phyloP scores from a whole-genome alignment of 1,140 invertebrate species.

The Procambarus clarkii region DNA sequence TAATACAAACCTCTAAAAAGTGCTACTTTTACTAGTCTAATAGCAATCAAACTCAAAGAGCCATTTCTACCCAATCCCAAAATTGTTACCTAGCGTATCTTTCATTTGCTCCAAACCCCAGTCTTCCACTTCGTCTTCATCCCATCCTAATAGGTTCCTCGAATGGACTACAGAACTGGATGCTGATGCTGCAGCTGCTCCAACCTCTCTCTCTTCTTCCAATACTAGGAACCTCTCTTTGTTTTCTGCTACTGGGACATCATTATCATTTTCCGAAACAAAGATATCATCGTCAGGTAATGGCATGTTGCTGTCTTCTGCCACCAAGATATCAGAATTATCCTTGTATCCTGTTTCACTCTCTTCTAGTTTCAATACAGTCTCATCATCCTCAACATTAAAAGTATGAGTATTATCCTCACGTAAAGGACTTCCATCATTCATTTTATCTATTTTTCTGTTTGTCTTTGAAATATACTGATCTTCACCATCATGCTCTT shows the following conservation, averaged over 20 bases:
- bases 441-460: conserved; percentile 4
- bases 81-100: conserved; percentile 56
- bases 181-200: conserved; percentile 14
- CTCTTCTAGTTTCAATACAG: background rate
- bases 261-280: background rate
- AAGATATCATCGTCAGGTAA: background rate
- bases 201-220: conserved; percentile 19
- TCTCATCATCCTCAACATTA: conserved; percentile 12
- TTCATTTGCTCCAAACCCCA: conserved; percentile 48
- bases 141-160: conserved; percentile 44
- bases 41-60: conserved; percentile 23
- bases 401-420: background rate
- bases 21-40: background rate
- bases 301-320: background rate
- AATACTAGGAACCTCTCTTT: background rate
- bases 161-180: background rate
- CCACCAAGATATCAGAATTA: background rate
- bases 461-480: background rate
- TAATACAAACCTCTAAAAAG: background rate
- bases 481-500: conserved; percentile 24
- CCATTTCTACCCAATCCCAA: background rate
- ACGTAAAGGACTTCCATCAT: conserved; percentile 22
- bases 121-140: conserved; percentile 59
- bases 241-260: background rate
- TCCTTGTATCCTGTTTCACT: background rate